These are phyloP conservation scores for Enteromius trimaculatus DNA, from an alignment of 2,797 vertebrate genomes.

Conservation along the genomic window DNA sequence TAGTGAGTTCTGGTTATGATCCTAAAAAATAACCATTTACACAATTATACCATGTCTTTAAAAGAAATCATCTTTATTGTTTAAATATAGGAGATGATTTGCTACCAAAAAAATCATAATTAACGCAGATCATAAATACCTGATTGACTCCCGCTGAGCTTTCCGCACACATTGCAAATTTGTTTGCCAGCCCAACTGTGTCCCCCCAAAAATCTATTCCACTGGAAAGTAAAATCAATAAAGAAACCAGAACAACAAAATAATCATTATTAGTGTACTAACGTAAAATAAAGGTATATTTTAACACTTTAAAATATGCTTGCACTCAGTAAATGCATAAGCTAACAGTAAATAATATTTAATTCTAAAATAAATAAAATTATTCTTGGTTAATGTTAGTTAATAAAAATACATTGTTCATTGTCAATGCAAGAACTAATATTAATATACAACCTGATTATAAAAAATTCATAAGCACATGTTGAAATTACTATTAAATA, in stretches of 20 bases:
- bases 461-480: neutral
- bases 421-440: neutral
- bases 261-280: neutral
- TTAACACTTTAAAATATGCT: neutral
- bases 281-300: neutral
- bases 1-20: slow-evolving; percentile 79
- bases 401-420: neutral
- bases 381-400: neutral
- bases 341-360: neutral
- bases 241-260: neutral
- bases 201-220: slow-evolving; percentile 79
- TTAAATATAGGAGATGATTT: neutral
- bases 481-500: neutral
- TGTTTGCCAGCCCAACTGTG: slow-evolving; percentile 88
- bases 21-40: slow-evolving; percentile 70
- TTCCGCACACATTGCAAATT: slow-evolving; percentile 83
- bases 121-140: slow-evolving; percentile 70
- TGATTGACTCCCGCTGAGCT: slow-evolving; percentile 87
- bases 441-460: neutral
- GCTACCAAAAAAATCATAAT: neutral
- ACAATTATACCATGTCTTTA: neutral
- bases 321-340: neutral
- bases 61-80: neutral
- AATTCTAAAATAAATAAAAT: no score
- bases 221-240: slow-evolving; percentile 66